Conservation (phyloP, 2,888 invertebrate genomes). For the Callyntrura sp. region DNA sequence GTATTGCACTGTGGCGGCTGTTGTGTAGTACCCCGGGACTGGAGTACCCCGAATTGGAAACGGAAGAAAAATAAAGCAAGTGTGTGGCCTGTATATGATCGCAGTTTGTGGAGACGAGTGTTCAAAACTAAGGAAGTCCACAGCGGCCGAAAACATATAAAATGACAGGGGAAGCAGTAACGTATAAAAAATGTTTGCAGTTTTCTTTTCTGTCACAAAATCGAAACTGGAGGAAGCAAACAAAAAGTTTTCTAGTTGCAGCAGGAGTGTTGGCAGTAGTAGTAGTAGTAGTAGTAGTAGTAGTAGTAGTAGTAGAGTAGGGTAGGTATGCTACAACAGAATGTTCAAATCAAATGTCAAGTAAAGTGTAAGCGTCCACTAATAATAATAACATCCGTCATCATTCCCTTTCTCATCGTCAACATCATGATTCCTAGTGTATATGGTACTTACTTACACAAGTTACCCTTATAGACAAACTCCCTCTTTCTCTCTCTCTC, state of each 20-base stretch:
- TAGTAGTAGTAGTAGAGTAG: not conserved
- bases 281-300: not conserved
- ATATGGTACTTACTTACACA: not conserved
- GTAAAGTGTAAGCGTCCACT: conserved; percentile 42
- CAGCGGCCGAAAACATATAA: not conserved
- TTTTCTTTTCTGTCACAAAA: conserved; percentile 23
- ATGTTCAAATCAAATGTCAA: too few relatives aligned
- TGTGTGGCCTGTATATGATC: not conserved
- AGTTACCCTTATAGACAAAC: not conserved
- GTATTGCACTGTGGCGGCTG: not conserved
- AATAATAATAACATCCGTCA: conserved; percentile 71
- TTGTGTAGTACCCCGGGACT: not conserved
- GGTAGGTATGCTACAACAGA: too few relatives aligned
- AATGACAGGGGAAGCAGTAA: conserved; percentile 20
- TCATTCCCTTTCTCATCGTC: conserved; percentile 22
- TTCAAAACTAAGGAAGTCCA: conserved; percentile 40
- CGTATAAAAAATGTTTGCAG: conserved; percentile 7
- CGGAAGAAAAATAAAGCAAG: conserved; percentile 40
- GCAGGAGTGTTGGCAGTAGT: not conserved
- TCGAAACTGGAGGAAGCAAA: not conserved
- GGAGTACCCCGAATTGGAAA: not conserved
- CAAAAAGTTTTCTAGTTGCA: not conserved
- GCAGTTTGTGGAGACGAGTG: conserved; percentile 41
- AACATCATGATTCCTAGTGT: not conserved
- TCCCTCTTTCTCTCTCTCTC: too few relatives aligned